Base-by-base conservation (phyloP, 2,888 invertebrate genomes). In the Calliphora vomitoria region DNA sequence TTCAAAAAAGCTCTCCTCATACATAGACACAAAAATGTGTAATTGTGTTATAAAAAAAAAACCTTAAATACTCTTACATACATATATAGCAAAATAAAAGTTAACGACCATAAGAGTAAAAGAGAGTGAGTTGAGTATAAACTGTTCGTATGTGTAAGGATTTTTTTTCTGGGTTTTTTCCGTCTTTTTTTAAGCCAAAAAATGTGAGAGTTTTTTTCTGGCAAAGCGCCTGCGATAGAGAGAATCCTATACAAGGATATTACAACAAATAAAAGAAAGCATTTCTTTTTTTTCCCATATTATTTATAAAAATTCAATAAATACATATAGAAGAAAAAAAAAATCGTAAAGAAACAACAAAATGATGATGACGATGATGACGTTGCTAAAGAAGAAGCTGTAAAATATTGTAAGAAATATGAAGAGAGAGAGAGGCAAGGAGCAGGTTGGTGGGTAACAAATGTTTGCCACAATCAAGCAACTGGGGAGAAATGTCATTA, bases 301-400 rank as follows among this genome's bases (percentile, higher is more conserved):
- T 87, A 87, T 85, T 87, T 87, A 87, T 87, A 87, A 87, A 87
- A 87, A 87, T 87, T 87, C 87, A 87, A 87, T 87, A 87, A 87
- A 87, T 87, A 87, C 81, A 87, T 87, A 85, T 85, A 87, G 64
- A 87, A 87, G 69, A 81, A 79, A 79, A 78, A 55, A 11, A 44
- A 15, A n/a, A n/a, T 64, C 64, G 8, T 55, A n/a, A 20, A 72
- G 69, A 31, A 75, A 31, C 6, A 74, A 50, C 11, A 69, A 31
- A 31, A 50, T 47, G 8, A 31, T 50, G 44, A 44, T 44, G 3
- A 4, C 3, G 15, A 5, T 18, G 58, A 68, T 15, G 47, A 68
- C 55, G 60, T 74, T 31, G 64, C 38, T 31, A 55, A 50, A 71
- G 71, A 71, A 87, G 76, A 84, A 69, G 87, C 80, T 80, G 87